These are phyloP conservation scores for Sminthurinus signatus DNA, from an alignment of 1,140 invertebrate species.

Conservation along the genomic window DNA sequence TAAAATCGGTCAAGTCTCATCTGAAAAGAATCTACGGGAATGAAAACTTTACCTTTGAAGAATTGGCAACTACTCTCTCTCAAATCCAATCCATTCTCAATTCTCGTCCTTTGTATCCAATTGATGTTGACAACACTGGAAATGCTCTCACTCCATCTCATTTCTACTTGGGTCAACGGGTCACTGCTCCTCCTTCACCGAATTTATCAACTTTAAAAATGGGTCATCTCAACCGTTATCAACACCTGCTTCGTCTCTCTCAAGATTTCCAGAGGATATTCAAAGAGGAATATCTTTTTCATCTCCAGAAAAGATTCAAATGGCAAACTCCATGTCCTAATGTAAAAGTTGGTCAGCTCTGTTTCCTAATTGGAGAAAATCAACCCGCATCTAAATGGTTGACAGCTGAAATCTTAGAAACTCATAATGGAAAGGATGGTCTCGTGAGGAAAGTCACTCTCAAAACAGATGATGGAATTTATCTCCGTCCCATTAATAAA, in stretches of 20 bases:
- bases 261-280: slow-evolving; percentile 15
- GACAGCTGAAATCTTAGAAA: too few species aligned
- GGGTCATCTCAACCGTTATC: slow-evolving; percentile 36
- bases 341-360: slow-evolving; percentile 25
- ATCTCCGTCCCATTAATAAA: too few species aligned
- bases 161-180: slow-evolving; percentile 29
- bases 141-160: slow-evolving; percentile 22
- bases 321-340: slow-evolving; percentile 34
- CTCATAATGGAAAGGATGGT: too few species aligned
- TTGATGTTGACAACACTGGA: slow-evolving; percentile 42
- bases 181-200: slow-evolving; percentile 18
- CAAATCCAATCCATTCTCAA: slow-evolving; percentile 43
- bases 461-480: too few species aligned
- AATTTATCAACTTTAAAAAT: slow-evolving; percentile 6
- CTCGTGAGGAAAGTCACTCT: too few species aligned
- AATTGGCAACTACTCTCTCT: slow-evolving; percentile 40
- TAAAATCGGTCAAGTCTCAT: slow-evolving; percentile 18
- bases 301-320: slow-evolving; percentile 38
- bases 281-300: slow-evolving; percentile 14
- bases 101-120: slow-evolving; percentile 36
- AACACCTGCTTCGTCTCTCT: slow-evolving; percentile 3
- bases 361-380: slow-evolving; percentile 29
- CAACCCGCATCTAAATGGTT: slow-evolving; percentile 25
- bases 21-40: background rate
- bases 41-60: slow-evolving; percentile 33